phyloP scores from a whole-genome alignment of 1,140 invertebrate genomes.

The Magallana ariakensis region DNA sequence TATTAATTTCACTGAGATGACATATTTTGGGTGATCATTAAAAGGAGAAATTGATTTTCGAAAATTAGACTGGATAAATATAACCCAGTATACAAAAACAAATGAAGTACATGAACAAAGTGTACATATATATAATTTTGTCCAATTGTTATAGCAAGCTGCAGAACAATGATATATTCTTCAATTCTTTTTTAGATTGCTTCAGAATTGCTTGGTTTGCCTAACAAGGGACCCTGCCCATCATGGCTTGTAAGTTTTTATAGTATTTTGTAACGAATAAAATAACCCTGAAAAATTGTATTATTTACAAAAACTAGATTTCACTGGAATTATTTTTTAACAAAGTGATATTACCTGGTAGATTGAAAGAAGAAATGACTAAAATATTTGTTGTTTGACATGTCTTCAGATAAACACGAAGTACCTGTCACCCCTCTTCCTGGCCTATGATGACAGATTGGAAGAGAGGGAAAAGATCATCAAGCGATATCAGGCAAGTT shows the following conservation, averaged over 20 bases:
- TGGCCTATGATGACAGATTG: conserved; percentile 77
- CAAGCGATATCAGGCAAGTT: conserved; percentile 68
- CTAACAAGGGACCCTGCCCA: conserved; percentile 75
- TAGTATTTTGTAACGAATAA: not conserved
- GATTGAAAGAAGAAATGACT: not conserved
- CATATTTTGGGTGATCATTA: too few species aligned
- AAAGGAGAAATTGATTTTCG: too few species aligned
- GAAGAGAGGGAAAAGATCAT: conserved; percentile 72
- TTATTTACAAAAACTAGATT: too few species aligned
- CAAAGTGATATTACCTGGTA: not conserved
- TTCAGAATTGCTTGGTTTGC: conserved; percentile 70
- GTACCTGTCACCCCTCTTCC: conserved; percentile 76
- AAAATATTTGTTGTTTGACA: not conserved
- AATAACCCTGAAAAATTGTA: not conserved
- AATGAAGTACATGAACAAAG: too few species aligned
- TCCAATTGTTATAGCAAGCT: too few species aligned
- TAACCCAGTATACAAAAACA: too few species aligned
- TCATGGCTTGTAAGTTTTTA: conserved; percentile 77
- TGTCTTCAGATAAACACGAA: conserved; percentile 54
- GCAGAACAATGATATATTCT: too few species aligned
- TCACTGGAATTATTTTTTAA: not conserved
- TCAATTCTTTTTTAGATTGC: conserved; percentile 46
- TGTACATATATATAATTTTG: too few species aligned
- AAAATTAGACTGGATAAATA: too few species aligned
- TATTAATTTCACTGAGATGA: too few species aligned